Percentiles rank a stretch among this genome's conserved stretches.
phyloP scores from a whole-genome alignment of 2,113 vertebrate genomes.

The Zosterops borbonicus region DNA sequence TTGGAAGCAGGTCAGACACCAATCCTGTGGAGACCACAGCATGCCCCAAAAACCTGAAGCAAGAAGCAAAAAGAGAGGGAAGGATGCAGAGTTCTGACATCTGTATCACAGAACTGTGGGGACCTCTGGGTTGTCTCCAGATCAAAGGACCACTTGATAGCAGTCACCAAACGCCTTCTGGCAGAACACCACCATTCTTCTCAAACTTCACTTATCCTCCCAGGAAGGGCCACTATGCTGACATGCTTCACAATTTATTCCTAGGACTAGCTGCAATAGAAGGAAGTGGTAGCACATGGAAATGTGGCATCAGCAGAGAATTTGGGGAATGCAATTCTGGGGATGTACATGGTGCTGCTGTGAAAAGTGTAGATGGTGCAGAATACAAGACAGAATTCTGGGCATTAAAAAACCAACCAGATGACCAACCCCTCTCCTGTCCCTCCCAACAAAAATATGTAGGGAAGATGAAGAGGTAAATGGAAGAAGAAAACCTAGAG shows the following conservation, averaged over 20 bases:
- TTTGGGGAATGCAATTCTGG: neutral
- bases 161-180: constrained; percentile 17
- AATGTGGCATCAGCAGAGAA: neutral
- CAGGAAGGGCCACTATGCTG: neutral
- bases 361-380: neutral
- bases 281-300: neutral
- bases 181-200: constrained; percentile 8
- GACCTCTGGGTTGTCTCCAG: constrained; percentile 11
- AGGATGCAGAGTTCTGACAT: constrained; percentile 9
- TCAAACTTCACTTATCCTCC: neutral
- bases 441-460: neutral
- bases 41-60: neutral
- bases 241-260: neutral
- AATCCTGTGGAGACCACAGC: neutral
- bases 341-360: neutral
- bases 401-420: neutral
- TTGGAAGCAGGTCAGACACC: neutral
- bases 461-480: neutral
- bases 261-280: neutral
- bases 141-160: constrained; percentile 52
- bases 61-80: neutral
- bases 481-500: neutral
- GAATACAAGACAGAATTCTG: neutral
- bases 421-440: rapidly evolving
- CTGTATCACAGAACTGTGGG: constrained; percentile 3